These are phyloP conservation scores for Geococcyx californianus DNA, from an alignment of 2,113 vertebrate species.

Conservation along the genomic window DNA sequence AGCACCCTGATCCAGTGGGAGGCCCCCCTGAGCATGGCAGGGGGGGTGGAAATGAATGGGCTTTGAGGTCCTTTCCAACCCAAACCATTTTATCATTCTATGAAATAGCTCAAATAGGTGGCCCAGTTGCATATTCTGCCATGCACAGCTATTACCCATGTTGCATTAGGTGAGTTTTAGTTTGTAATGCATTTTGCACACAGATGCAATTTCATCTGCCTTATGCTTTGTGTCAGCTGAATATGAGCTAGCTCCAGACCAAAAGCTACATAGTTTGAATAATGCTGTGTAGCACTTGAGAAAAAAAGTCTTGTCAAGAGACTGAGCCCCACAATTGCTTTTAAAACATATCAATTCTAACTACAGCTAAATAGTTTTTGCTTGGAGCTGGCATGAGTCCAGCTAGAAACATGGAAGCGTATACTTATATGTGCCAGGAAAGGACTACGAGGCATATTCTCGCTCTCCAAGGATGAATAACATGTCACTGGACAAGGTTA, in stretches of 20 bases:
- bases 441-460: neutral
- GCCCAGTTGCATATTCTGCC: too few species aligned
- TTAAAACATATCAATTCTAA: neutral
- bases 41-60: too few species aligned
- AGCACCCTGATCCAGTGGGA: too few species aligned
- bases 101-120: too few species aligned
- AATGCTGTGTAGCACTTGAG: neutral
- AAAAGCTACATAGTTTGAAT: neutral
- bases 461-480: neutral
- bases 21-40: too few species aligned
- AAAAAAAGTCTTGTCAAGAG: neutral
- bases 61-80: too few species aligned
- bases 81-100: too few species aligned
- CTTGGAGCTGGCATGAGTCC: neutral
- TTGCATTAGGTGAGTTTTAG: neutral
- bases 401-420: neutral
- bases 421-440: neutral
- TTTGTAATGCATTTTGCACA: neutral
- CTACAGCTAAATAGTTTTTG: neutral
- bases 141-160: neutral
- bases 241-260: neutral
- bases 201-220: neutral
- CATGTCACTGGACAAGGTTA: neutral
- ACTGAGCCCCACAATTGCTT: neutral
- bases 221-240: neutral